Base-by-base conservation (phyloP, 2,113 vertebrate genomes). In the Regulus satrapa region DNA sequence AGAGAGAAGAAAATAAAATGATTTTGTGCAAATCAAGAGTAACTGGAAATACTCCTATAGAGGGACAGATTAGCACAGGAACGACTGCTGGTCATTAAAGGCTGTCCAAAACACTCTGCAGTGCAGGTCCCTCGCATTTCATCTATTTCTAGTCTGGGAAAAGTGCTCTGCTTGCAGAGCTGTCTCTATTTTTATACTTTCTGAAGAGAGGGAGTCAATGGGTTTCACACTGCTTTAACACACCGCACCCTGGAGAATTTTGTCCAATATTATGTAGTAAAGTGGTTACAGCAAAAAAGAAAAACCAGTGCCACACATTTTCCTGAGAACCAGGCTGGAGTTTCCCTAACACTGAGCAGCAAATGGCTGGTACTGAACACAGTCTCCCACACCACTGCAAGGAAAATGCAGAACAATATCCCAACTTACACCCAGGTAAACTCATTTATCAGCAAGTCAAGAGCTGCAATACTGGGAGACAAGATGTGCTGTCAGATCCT, bases 1-100 rank as follows among this genome's bases (percentile, higher is more conserved):
- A 92, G 15, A 67, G 68, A 54, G 93, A 97, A 88, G 36, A 71
- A 66, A 91, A 91, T 16, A 64, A 92, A 96, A 95, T 3, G 8
- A 72, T 95, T 84, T 43, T 81, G 43, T 2, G 4, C 41, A 59
- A 83, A 19, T 88, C 51, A 55, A 24, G 54, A 93, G 38, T n/a
- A 49, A 62, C 41, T 75, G 75, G 86, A 95, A 94, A 80, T 82
- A 49, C 63, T 95, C 85, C 82, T 93, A 54, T 72, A 46, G 71
- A 92, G 55, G 49, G 90, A 83, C 25, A 79, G 71, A 74, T 85
- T 52, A 96, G 67, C 90, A 93, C 72, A 77, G 62, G 66, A 95
- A 82, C 7, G 28, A 66, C n/a, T 86, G 54, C 43, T 85, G 94
- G 62, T 59, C 82, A 88, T 77, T 93, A 80, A 88, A 74, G 4